phyloP scores from a whole-genome alignment of 2,888 invertebrate genomes.

The Tinea pellionella region DNA sequence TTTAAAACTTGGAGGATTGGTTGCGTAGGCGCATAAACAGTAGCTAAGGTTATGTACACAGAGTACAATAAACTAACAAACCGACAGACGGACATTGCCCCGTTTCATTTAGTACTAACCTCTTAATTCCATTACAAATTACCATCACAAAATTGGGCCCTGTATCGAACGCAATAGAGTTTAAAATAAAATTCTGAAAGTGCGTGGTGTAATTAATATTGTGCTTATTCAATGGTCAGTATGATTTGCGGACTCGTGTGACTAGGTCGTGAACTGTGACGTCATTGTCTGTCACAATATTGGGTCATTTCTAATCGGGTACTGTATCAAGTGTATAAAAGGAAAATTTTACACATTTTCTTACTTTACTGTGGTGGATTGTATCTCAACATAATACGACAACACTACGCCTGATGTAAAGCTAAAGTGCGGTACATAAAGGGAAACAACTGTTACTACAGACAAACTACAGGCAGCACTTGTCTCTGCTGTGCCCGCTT shows the following conservation, averaged over 20 bases:
- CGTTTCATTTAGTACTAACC: neutral
- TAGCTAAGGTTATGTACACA: slow-evolving; percentile 9
- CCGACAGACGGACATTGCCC: slow-evolving; percentile 13
- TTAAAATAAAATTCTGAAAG: neutral
- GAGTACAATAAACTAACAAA: slow-evolving; percentile 12
- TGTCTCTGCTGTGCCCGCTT: no score
- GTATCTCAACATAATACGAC: no score
- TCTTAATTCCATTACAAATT: neutral
- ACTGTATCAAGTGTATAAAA: neutral
- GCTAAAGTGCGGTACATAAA: no score
- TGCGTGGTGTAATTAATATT: neutral
- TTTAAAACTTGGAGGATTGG: neutral
- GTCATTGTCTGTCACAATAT: slow-evolving; percentile 6
- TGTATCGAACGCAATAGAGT: neutral
- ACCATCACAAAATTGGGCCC: neutral
- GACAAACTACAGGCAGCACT: no score
- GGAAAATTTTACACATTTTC: neutral
- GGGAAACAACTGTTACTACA: no score
- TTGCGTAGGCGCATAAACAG: slow-evolving; percentile 9
- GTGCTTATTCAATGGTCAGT: neutral
- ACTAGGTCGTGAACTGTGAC: slow-evolving; percentile 12
- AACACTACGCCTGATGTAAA: no score
- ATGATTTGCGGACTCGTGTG: neutral
- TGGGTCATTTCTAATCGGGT: neutral
- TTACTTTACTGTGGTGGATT: no score